A percentile compares a stretch with the other conserved stretches of the same genome.
phyloP scores from a whole-genome alignment of 2,797 vertebrate species.

The Pipistrellus pygmaeus region DNA sequence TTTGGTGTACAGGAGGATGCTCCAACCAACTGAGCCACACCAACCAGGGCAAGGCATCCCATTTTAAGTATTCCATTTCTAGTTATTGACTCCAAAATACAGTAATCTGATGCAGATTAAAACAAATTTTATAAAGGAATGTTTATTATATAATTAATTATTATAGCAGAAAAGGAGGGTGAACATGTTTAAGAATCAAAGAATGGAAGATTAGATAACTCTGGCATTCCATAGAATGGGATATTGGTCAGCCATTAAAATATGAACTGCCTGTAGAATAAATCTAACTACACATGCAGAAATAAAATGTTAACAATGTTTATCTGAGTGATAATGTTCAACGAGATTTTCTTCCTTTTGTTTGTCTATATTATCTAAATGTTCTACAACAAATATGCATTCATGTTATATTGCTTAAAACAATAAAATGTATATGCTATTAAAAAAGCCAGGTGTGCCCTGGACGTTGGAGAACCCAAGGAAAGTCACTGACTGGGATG shows the following conservation, averaged over 20 bases:
- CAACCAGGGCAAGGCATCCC: too few relatives aligned
- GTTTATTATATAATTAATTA: not conserved
- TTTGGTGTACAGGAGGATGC: too few relatives aligned
- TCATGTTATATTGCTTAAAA: not conserved
- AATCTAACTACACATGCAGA: not conserved
- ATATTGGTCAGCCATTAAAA: not conserved
- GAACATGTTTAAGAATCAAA: not conserved
- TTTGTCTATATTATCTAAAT: conserved; percentile 16
- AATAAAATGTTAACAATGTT: conserved; percentile 38
- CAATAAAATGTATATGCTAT: not conserved
- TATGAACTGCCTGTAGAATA: not conserved
- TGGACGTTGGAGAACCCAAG: not conserved
- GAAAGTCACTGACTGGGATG: not conserved
- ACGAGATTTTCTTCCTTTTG: not conserved
- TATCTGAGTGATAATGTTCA: not conserved
- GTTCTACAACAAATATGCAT: not conserved
- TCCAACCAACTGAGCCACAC: too few relatives aligned
- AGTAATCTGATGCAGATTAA: not conserved
- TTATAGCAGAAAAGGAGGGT: not conserved
- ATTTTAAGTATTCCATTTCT: not conserved
- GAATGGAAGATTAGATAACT: not conserved
- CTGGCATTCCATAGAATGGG: not conserved
- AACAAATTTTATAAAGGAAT: not conserved
- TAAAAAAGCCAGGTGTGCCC: not conserved
- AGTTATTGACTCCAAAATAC: not conserved